phyloP scores from a whole-genome alignment of 2,888 invertebrate species.

The Drosophila anomalata region DNA sequence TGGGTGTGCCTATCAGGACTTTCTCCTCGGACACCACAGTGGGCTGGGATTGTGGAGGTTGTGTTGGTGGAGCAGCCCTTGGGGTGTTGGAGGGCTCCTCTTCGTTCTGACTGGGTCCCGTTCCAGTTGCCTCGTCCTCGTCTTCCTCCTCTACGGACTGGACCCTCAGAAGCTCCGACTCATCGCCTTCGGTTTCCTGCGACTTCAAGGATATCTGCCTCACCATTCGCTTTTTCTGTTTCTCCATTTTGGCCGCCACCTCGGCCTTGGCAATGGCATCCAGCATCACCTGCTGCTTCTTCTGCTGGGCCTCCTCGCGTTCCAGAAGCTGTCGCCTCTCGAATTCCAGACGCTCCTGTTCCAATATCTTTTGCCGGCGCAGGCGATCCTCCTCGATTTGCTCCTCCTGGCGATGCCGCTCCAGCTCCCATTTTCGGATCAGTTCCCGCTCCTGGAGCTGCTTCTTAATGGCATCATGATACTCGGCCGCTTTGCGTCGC shows the following conservation, averaged over 20 bases:
- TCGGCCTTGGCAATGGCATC: slow-evolving; percentile 92
- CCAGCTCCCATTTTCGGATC: slow-evolving; percentile 90
- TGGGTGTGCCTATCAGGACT: slow-evolving; percentile 83
- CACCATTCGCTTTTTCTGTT: slow-evolving; percentile 85
- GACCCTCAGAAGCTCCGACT: slow-evolving; percentile 59
- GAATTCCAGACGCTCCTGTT: slow-evolving; percentile 88
- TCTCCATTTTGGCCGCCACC: slow-evolving; percentile 88
- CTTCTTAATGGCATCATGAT: slow-evolving; percentile 93
- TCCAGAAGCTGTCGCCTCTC: slow-evolving; percentile 88
- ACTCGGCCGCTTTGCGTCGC: slow-evolving; percentile 92
- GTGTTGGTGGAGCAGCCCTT: slow-evolving; percentile 43
- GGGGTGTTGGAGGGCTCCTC: slow-evolving; percentile 55
- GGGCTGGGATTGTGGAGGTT: slow-evolving; percentile 8
- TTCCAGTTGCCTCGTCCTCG: slow-evolving; percentile 3
- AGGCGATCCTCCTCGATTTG: slow-evolving; percentile 91
- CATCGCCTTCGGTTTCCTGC: slow-evolving; percentile 27
- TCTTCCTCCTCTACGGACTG: slow-evolving; percentile 68
- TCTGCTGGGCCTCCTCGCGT: slow-evolving; percentile 89
- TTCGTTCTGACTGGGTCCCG: neutral
- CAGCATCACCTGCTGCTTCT: slow-evolving; percentile 90
- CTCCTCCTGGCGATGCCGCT: slow-evolving; percentile 90
- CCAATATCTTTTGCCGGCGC: slow-evolving; percentile 89
- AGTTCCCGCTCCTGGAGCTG: slow-evolving; percentile 93
- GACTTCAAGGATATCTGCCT: slow-evolving; percentile 59
- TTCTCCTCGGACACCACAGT: slow-evolving; percentile 73